Conservation (phyloP, 2,888 invertebrate species). For the Lordiphosa andalusiaca region DNA sequence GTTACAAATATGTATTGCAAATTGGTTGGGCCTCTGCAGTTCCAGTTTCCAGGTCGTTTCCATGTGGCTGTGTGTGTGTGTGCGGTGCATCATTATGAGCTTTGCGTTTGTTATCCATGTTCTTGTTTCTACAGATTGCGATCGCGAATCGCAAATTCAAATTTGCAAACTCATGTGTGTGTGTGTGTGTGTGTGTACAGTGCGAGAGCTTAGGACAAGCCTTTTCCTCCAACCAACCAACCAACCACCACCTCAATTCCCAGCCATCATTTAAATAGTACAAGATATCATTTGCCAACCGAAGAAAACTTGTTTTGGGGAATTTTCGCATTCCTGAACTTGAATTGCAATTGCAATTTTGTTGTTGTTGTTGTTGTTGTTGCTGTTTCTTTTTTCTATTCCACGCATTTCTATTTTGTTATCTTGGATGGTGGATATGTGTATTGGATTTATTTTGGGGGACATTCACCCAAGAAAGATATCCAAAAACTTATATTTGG, state of each 20-base stretch:
- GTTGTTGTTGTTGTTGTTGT: constrained; percentile 11
- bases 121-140: constrained; percentile 43
- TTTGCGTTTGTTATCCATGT: constrained; percentile 38
- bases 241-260: not conserved
- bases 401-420: constrained; percentile 42
- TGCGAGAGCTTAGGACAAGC: constrained; percentile 4
- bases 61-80: constrained; percentile 22
- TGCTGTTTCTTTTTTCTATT: constrained; percentile 19
- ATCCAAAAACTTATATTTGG: too few species aligned
- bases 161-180: constrained; percentile 46
- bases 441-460: constrained; percentile 1
- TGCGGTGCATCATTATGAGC: constrained; percentile 21
- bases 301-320: constrained; percentile 39
- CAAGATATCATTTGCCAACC: constrained; percentile 22
- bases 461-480: too few species aligned
- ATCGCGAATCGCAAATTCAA: constrained; percentile 52
- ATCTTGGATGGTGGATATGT: constrained; percentile 21
- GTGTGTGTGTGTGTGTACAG: not conserved
- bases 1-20: constrained; percentile 67
- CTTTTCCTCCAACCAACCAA: constrained; percentile 2
- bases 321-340: constrained; percentile 49
- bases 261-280: constrained; percentile 51
- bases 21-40: constrained; percentile 67
- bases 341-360: constrained; percentile 36
- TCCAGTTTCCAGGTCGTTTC: constrained; percentile 66